These are phyloP conservation scores for Acomys russatus DNA, from an alignment of 2,797 vertebrate genomes.

Conservation along the genomic window DNA sequence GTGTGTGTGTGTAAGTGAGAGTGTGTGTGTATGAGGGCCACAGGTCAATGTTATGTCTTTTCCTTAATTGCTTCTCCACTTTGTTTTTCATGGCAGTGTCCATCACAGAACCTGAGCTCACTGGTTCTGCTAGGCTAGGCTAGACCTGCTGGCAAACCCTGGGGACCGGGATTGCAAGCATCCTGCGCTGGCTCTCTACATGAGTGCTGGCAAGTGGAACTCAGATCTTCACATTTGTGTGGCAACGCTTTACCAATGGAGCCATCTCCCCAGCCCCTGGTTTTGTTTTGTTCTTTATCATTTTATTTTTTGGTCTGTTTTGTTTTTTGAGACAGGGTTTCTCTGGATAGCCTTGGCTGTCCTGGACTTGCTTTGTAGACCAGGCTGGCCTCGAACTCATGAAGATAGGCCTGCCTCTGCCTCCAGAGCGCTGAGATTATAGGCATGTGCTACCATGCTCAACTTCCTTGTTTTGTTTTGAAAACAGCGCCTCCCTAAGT, in stretches of 20 bases:
- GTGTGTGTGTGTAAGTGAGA: too few species aligned
- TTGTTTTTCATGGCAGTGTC: not conserved
- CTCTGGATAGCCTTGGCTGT: too few species aligned
- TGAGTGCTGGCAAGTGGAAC: not conserved
- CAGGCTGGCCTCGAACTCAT: too few species aligned
- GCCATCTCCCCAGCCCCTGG: not conserved
- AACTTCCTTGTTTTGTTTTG: not conserved
- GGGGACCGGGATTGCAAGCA: not conserved
- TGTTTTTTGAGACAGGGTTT: too few species aligned
- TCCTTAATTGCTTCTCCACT: not conserved
- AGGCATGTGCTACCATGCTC: too few species aligned
- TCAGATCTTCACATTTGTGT: not conserved
- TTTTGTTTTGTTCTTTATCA: not conserved
- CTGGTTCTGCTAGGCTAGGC: not conserved
- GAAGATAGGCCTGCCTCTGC: too few species aligned
- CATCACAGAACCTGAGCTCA: not conserved
- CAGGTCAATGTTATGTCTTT: not conserved
- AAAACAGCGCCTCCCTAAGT: not conserved
- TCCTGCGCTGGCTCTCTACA: not conserved
- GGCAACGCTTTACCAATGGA: not conserved
- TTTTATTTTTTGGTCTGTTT: too few species aligned
- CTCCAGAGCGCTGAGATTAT: too few species aligned
- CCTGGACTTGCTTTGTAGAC: too few species aligned
- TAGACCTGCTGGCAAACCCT: too few species aligned
- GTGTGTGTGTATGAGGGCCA: not conserved